phyloP scores from a whole-genome alignment of 2,888 invertebrate genomes.

The Aleiodes alternator region DNA sequence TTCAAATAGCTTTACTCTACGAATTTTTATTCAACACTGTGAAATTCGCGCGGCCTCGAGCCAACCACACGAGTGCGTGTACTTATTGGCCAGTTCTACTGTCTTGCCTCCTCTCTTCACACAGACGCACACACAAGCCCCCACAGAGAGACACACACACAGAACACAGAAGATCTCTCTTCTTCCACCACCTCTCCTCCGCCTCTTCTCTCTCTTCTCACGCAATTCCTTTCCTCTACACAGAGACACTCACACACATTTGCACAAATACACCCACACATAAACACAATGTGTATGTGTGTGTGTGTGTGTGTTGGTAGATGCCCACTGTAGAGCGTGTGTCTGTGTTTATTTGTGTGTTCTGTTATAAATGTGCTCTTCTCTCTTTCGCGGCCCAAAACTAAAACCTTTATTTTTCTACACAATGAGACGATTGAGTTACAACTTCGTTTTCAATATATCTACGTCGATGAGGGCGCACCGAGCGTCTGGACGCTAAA shows the following conservation, averaged over 20 bases:
- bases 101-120: not conserved
- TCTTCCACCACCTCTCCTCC: not conserved
- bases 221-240: conserved; percentile 9
- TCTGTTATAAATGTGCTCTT: no score
- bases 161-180: not conserved
- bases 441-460: not conserved
- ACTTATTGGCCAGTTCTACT: conserved; percentile 26
- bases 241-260: not conserved
- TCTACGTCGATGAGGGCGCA: conserved; percentile 35
- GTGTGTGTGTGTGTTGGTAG: no score
- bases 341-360: no score
- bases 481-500: conserved; percentile 22
- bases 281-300: not conserved
- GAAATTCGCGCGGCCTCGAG: conserved; percentile 38
- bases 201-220: not conserved
- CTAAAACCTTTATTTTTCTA: conserved; percentile 4
- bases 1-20: not conserved
- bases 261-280: no score
- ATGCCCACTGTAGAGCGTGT: not conserved
- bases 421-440: conserved; percentile 2
- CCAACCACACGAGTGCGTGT: conserved; percentile 29
- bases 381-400: not conserved
- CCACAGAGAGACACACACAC: not conserved
- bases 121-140: no score
- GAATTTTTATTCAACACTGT: not conserved